phyloP scores from a whole-genome alignment of 2,888 invertebrate genomes.

The Allophyes oxyacanthae region DNA sequence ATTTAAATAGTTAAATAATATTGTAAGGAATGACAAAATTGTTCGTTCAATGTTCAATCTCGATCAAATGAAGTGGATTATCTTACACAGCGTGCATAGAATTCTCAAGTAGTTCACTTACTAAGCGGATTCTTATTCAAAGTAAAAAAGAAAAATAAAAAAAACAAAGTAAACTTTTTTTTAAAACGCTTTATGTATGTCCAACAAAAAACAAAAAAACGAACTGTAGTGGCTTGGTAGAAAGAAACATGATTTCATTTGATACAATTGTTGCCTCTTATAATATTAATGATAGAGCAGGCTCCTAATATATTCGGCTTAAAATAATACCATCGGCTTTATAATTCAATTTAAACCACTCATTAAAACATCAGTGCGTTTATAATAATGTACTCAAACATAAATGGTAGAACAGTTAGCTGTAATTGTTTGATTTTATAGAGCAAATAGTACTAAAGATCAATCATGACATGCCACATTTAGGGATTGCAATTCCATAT shows the following conservation, averaged over 20 bases:
- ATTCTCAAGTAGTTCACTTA: slow-evolving; percentile 14
- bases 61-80: slow-evolving; percentile 42
- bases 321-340: background rate
- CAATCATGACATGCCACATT: no score
- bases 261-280: background rate
- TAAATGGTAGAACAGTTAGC: no score
- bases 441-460: no score
- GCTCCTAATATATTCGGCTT: slow-evolving; percentile 12
- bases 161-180: no score
- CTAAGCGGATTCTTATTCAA: slow-evolving; percentile 14
- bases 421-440: no score
- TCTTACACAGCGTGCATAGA: slow-evolving; percentile 21
- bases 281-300: background rate
- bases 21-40: background rate
- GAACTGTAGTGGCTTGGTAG: background rate
- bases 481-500: no score
- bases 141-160: no score
- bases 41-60: slow-evolving; percentile 19
- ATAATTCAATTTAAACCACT: slow-evolving; percentile 3
- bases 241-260: background rate
- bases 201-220: no score
- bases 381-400: no score
- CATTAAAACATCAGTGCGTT: slow-evolving; percentile 4
- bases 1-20: no score
- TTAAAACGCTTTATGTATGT: no score